A percentile compares a stretch with the other conserved stretches of the same genome.
Evolutionary conservation across 2,113 vertebrate species (phyloP).

Genomic region (Sapayoa aenigma): DNA sequence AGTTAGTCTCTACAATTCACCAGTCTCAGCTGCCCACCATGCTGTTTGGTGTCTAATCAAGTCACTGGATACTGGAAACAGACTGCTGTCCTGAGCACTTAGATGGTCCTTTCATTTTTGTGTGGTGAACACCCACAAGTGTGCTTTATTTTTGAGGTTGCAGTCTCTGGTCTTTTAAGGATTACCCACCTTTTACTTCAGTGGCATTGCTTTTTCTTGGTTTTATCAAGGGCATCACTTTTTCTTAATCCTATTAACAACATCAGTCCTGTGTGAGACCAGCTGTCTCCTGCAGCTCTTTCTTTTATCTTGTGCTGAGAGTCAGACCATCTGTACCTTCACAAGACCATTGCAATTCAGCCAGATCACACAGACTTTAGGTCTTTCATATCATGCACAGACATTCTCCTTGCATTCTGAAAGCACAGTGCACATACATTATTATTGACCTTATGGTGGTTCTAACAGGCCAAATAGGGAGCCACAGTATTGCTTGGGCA

Average conservation of each 20-base stretch:
- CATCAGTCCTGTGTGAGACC: not conserved
- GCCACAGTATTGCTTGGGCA: not conserved
- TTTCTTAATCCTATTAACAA: not conserved
- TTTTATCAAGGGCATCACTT: not conserved
- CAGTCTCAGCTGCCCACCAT: rapidly evolving
- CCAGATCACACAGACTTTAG: not conserved
- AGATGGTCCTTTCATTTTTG: not conserved
- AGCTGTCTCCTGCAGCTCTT: not conserved
- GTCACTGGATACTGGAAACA: not conserved
- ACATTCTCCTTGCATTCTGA: not conserved
- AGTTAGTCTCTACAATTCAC: not conserved
- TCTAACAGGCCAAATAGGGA: not conserved
- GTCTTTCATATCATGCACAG: not conserved
- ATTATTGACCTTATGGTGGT: not conserved
- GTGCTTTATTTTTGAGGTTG: not conserved
- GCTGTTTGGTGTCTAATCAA: not conserved
- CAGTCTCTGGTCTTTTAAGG: not conserved
- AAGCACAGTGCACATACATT: not conserved
- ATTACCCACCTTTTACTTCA: not conserved
- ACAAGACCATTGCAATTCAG: not conserved
- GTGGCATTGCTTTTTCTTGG: not conserved
- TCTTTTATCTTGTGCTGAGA: not conserved
- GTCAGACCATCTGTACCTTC: not conserved
- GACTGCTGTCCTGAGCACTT: not conserved
- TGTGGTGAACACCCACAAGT: not conserved